phyloP scores from a whole-genome alignment of 2,113 vertebrate genomes.

The Carollia perspicillata region DNA sequence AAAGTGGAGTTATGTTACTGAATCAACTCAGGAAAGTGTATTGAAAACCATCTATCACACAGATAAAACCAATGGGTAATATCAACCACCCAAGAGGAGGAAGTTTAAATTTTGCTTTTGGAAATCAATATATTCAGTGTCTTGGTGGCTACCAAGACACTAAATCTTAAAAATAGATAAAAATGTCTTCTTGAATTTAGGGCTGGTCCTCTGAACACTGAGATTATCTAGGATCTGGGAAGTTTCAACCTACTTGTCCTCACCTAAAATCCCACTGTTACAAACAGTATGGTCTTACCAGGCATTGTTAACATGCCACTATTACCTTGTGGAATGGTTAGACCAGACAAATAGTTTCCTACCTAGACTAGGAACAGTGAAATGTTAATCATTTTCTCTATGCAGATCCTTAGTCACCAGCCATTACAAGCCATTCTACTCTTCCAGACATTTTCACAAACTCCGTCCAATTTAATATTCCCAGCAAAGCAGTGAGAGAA shows the following conservation, averaged over 20 bases:
- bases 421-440: not conserved
- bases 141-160: not conserved
- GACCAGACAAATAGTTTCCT: not conserved
- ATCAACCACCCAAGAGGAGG: not conserved
- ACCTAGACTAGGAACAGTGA: not conserved
- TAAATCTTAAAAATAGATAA: not conserved
- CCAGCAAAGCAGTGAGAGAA: not conserved
- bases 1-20: conserved; percentile 52
- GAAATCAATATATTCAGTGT: not conserved
- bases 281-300: not conserved
- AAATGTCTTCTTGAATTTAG: not conserved
- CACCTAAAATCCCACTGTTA: not conserved
- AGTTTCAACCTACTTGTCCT: not conserved
- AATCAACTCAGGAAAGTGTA: conserved; percentile 34
- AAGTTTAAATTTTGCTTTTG: not conserved
- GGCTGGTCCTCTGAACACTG: not conserved
- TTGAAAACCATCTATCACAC: conserved; percentile 57
- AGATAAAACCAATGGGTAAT: conserved; percentile 66
- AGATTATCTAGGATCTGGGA: not conserved
- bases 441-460: not conserved
- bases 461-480: not conserved
- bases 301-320: not conserved
- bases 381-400: not conserved
- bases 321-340: not conserved
- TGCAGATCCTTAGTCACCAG: not conserved